phyloP scores from a whole-genome alignment of 2,113 vertebrate genomes.

The Mirounga angustirostris region DNA sequence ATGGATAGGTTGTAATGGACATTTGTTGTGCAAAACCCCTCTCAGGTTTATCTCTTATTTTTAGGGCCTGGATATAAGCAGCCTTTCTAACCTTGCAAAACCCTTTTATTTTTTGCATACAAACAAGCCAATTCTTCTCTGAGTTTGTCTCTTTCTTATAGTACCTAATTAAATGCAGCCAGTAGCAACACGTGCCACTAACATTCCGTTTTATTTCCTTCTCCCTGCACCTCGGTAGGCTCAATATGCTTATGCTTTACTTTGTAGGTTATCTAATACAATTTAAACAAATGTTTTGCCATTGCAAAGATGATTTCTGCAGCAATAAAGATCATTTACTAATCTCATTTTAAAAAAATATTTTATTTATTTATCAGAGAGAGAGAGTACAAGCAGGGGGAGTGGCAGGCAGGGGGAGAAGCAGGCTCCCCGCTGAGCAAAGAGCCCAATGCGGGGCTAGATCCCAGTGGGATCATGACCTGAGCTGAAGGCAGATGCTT shows the following conservation, averaged over 20 bases:
- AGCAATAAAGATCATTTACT: background rate
- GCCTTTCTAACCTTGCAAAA: slow-evolving; percentile 34
- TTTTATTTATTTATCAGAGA: too few species aligned
- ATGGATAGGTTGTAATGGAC: background rate
- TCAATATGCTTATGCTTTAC: background rate
- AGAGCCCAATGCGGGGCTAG: too few species aligned
- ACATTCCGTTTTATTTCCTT: background rate
- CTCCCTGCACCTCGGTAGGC: background rate
- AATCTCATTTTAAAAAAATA: background rate
- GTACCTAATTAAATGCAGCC: background rate
- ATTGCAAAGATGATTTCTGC: slow-evolving; percentile 22
- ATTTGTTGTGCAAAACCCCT: background rate
- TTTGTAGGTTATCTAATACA: background rate
- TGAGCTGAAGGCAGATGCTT: too few species aligned
- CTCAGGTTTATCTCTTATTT: background rate
- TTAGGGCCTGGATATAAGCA: background rate
- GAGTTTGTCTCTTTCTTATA: background rate
- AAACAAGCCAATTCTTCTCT: slow-evolving; percentile 20
- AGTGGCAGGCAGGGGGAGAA: too few species aligned
- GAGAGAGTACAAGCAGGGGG: too few species aligned
- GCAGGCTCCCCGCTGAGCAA: too few species aligned
- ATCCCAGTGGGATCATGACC: too few species aligned
- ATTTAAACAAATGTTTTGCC: slow-evolving; percentile 17
- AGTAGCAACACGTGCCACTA: background rate
- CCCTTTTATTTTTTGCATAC: background rate